Conservation (phyloP, 2,888 invertebrate genomes). For the Synergus laeviventris region DNA sequence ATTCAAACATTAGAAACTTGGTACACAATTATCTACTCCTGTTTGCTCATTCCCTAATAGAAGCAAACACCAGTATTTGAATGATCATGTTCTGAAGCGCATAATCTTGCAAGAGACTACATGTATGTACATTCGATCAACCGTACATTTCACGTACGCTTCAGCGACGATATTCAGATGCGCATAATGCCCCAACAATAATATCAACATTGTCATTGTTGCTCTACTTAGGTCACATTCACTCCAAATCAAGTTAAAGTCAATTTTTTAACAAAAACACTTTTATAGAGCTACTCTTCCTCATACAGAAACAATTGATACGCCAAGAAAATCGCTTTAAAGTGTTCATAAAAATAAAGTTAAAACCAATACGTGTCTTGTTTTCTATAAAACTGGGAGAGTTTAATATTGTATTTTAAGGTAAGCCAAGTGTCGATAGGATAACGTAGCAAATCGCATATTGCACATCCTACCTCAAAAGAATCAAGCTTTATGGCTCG, state of each 20-base stretch:
- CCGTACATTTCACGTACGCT: slow-evolving; percentile 24
- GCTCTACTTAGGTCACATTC: not conserved
- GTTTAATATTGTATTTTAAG: slow-evolving; percentile 22
- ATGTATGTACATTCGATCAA: slow-evolving; percentile 33
- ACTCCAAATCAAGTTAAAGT: not conserved
- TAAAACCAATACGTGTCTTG: not conserved
- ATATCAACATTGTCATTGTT: slow-evolving; percentile 11
- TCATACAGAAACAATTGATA: too few relatives aligned
- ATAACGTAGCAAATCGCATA: slow-evolving; percentile 3
- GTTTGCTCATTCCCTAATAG: slow-evolving; percentile 38
- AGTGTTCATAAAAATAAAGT: too few relatives aligned
- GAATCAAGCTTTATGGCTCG: slow-evolving; percentile 8
- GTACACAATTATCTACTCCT: slow-evolving; percentile 31
- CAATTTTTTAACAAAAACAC: not conserved
- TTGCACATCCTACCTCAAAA: slow-evolving; percentile 7
- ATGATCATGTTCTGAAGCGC: slow-evolving; percentile 18
- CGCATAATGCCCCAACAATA: slow-evolving; percentile 9
- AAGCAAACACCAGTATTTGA: slow-evolving; percentile 33
- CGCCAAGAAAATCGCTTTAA: too few relatives aligned
- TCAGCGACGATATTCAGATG: slow-evolving; percentile 25
- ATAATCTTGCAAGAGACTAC: slow-evolving; percentile 39
- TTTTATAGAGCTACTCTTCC: too few relatives aligned
- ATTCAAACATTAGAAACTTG: slow-evolving; percentile 26
- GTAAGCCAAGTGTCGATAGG: not conserved
- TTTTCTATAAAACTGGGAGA: not conserved